These are phyloP conservation scores for Amazona guildingii DNA, from an alignment of 2,113 vertebrate genomes.

Conservation along the genomic window DNA sequence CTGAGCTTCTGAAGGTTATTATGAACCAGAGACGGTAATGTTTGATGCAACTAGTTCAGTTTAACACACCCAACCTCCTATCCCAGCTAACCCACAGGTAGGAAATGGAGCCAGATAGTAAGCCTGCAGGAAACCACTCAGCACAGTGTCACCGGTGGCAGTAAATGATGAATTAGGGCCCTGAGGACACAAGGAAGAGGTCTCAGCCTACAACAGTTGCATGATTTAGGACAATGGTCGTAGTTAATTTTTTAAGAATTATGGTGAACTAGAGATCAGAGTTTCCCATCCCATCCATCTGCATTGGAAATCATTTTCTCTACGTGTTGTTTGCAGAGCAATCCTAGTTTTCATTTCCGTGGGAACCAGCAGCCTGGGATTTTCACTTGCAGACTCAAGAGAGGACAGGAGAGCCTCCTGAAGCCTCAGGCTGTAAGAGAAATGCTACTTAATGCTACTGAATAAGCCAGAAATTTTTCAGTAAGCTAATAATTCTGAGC, in stretches of 20 bases:
- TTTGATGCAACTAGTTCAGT: neutral
- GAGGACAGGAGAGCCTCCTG: neutral
- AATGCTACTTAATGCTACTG: neutral
- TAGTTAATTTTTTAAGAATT: neutral
- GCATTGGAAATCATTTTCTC: neutral
- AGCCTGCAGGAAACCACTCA: neutral
- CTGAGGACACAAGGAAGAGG: neutral
- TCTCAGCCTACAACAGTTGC: neutral
- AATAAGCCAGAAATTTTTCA: neutral
- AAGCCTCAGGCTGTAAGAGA: neutral
- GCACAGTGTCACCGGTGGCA: accelerated
- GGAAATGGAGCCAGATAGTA: neutral
- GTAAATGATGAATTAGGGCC: neutral
- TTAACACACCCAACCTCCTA: neutral
- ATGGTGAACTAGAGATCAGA: neutral
- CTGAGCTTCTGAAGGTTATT: neutral
- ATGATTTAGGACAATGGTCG: neutral
- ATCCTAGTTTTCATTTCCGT: neutral
- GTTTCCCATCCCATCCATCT: neutral
- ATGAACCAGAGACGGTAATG: accelerated
- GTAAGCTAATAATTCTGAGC: neutral
- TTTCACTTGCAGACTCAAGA: neutral
- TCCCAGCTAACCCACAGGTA: neutral
- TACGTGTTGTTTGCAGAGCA: neutral
- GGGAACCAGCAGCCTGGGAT: neutral